These are phyloP conservation scores for Wasmannia auropunctata DNA, from an alignment of 1,140 invertebrate genomes.

Conservation along the genomic window DNA sequence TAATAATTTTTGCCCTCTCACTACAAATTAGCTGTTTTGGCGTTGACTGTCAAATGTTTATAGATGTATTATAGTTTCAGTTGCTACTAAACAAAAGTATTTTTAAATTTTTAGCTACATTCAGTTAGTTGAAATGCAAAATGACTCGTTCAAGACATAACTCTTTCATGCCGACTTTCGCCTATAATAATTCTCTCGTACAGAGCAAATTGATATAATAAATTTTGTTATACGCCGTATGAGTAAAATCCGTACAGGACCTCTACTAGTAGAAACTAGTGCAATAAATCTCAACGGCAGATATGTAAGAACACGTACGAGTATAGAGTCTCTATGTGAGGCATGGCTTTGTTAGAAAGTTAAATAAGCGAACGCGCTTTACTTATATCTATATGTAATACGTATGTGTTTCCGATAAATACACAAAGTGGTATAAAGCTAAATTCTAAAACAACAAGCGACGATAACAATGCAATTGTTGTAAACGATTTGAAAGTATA, in stretches of 20 bases:
- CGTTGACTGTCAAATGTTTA: too few species aligned
- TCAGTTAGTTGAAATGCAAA: too few species aligned
- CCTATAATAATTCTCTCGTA: neutral
- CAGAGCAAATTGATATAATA: neutral
- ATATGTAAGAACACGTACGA: neutral
- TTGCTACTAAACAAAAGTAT: too few species aligned
- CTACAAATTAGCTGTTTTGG: too few species aligned
- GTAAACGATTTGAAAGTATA: constrained; percentile 11
- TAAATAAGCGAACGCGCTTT: neutral
- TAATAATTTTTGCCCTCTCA: too few species aligned
- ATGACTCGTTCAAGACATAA: too few species aligned
- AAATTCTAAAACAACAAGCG: neutral
- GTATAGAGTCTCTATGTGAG: neutral
- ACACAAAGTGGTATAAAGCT: neutral
- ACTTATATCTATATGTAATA: too few species aligned
- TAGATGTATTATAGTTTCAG: too few species aligned
- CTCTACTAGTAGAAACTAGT: neutral
- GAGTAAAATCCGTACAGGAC: neutral
- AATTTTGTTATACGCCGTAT: neutral
- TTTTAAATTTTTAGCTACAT: too few species aligned
- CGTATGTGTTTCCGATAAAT: constrained; percentile 4
- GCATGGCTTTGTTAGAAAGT: neutral
- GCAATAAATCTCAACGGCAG: neutral
- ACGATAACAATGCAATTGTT: neutral
- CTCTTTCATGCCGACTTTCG: too few species aligned